Base-by-base conservation (phyloP, 2,888 invertebrate species). In the Hyposoter dolosus region DNA sequence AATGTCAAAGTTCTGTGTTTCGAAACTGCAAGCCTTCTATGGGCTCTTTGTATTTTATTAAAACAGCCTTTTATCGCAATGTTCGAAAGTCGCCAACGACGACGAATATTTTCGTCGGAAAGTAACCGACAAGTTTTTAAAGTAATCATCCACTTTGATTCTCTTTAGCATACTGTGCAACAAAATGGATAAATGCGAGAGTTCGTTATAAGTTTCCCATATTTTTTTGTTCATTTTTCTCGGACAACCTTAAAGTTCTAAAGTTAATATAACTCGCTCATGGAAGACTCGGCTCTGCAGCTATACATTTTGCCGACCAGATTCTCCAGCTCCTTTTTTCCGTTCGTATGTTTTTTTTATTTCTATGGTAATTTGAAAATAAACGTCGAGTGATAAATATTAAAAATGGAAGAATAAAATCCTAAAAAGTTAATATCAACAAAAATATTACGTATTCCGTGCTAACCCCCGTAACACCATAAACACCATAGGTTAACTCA, bases 231-330 rank as follows among this genome's bases (percentile, higher is more conserved):
- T 40, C 9, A 71, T 65, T 63, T 71, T 23, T 32, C 60, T 32
- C 60, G 47, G 9, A 5, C 15, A 68, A 69, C 17, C 47, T n/a
- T 12, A 19, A 76, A 77, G 66, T 77, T 77, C 40, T 40, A 10
- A 53, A 77, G 66, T 66, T 66, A 77, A 77, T 77, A 77, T 77
- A 47, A 76, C 32, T 28, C 75, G 35, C n/a, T 47, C 32, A 12
- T 47, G 63, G 45, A 47, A 32, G n/a, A 47, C 63, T 45, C 4
- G 15, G 32, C 43, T 32, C 5, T 32, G 12, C 4, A 76, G 63
- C 45, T 32, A 45, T 23, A 15, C 35, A 5, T 35, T 5, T 35
- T 9, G 45, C 3, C 6, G 19, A 40, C 35, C 23, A 40, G 32
- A n/a, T 40, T 43, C 43, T 12, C 6, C 10, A 45, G 28, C 23